Base-by-base conservation (phyloP, 2,888 invertebrate species). In the Chrysolina haemoptera region DNA sequence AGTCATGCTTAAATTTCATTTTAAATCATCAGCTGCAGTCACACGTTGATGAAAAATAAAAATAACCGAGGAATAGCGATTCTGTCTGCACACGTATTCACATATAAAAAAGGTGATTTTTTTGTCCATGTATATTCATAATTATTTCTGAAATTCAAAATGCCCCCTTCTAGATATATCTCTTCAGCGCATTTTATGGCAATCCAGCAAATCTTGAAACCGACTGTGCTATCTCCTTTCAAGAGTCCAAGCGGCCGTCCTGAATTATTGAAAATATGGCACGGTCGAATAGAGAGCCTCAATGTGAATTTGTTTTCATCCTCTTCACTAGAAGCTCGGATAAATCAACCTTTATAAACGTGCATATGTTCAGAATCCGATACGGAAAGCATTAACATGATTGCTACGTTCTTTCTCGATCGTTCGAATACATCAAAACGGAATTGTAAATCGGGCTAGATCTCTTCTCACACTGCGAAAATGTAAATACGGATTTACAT, bases 361-460 rank as follows among this genome's bases (percentile, higher is more conserved):
- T 63, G 63, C 59, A 68, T 74, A 70, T 43, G 71, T 68, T 74
- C 50, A 55, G 68, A 14, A 65, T 64, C 68, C 68, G 71, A 71
- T 71, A 66, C 63, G 70, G 65, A 70, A 74, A 68, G 73, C 76
- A 74, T 77, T 77, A 73, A 77, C 70, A 71, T 77, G 74, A 77
- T 77, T 74, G 73, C 76, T 63, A 77, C 72, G 73, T 73, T 71
- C 72, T 64, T 71, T 76, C 71, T 71, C 71, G 70, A 74, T 77
- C 64, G 55, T 27, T 46, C 14, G 43, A 65, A 66, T 27, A 66
- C 66, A 66, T 66, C 40, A 63, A 65, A 72, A 72, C 64, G 50
- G 72, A 72, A 72, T 64, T 55, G 72, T 68, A 72, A 63, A 68
- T 72, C 67, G 63, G 40, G 72, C 40, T 66, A n/a, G 14, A 22